Evolutionary conservation across 2,797 vertebrate genomes (phyloP).

Genomic region (Enteromius afrohamiltoni): DNA sequence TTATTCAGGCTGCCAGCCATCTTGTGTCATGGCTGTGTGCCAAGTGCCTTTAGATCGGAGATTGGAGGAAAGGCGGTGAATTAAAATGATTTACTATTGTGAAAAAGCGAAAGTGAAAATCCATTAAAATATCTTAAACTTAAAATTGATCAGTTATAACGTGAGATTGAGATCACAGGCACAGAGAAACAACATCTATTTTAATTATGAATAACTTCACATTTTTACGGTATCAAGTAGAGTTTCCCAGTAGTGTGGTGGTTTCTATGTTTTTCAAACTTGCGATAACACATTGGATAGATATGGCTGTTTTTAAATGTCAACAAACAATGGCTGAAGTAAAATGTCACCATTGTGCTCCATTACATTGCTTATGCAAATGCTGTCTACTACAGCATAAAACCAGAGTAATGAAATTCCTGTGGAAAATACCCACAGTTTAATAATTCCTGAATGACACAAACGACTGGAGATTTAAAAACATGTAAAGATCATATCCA

Average conservation of each 20-base stretch:
- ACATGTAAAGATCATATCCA: slow-evolving; percentile 23
- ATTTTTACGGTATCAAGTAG: background rate
- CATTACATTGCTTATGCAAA: slow-evolving; percentile 50
- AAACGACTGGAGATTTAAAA: slow-evolving; percentile 15
- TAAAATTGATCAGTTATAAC: background rate
- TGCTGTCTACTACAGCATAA: slow-evolving; percentile 15
- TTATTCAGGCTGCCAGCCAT: slow-evolving; percentile 58
- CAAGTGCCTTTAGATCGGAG: slow-evolving; percentile 68
- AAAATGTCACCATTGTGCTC: slow-evolving; percentile 46
- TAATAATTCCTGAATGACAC: slow-evolving; percentile 36
- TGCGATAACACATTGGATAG: slow-evolving; percentile 19
- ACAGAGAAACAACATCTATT: background rate
- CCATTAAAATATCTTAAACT: background rate
- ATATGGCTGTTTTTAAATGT: slow-evolving; percentile 49
- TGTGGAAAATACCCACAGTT: slow-evolving; percentile 37
- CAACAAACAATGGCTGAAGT: slow-evolving; percentile 43
- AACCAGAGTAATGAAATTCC: slow-evolving; percentile 41
- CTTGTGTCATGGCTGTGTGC: slow-evolving; percentile 64
- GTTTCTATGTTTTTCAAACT: background rate
- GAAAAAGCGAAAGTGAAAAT: background rate
- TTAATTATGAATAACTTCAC: background rate
- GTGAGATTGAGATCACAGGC: background rate
- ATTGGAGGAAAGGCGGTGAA: slow-evolving; percentile 60
- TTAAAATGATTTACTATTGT: background rate
- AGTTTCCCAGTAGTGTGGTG: background rate